These are phyloP conservation scores for Ectemnius continuus DNA, from an alignment of 2,888 invertebrate species.

Conservation along the genomic window DNA sequence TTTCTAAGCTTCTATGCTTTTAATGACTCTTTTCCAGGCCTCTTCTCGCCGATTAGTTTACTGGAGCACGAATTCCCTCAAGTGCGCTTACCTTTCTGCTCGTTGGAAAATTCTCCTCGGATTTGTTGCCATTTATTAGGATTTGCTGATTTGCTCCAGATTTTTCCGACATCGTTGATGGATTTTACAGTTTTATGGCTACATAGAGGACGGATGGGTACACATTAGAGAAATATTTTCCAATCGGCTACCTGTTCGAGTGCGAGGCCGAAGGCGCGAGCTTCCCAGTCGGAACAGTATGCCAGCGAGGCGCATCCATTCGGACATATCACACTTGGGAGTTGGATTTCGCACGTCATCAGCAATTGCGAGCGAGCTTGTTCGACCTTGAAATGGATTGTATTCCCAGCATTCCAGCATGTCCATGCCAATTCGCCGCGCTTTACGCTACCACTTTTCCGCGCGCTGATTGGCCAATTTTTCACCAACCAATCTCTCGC, in stretches of 20 bases:
- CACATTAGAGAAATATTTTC: slow-evolving; percentile 12
- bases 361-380: slow-evolving; percentile 27
- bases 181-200: too few species aligned
- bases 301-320: slow-evolving; percentile 19
- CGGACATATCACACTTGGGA: slow-evolving; percentile 51
- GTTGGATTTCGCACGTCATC: slow-evolving; percentile 54
- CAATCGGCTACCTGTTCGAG: background rate
- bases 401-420: slow-evolving; percentile 8
- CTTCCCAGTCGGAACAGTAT: slow-evolving; percentile 4
- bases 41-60: background rate
- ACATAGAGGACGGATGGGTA: too few species aligned
- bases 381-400: slow-evolving; percentile 35
- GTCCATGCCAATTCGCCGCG: background rate
- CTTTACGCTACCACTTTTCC: background rate
- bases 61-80: too few species aligned
- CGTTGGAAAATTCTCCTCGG: too few species aligned
- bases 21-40: background rate
- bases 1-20: background rate
- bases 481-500: too few species aligned
- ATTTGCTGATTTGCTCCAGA: too few species aligned
- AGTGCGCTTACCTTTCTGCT: background rate
- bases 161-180: too few species aligned
- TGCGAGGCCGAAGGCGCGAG: background rate
- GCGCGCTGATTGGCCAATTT: background rate
- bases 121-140: too few species aligned